These are phyloP conservation scores for Fregetta grallaria DNA, from an alignment of 2,113 vertebrate species.

Conservation along the genomic window DNA sequence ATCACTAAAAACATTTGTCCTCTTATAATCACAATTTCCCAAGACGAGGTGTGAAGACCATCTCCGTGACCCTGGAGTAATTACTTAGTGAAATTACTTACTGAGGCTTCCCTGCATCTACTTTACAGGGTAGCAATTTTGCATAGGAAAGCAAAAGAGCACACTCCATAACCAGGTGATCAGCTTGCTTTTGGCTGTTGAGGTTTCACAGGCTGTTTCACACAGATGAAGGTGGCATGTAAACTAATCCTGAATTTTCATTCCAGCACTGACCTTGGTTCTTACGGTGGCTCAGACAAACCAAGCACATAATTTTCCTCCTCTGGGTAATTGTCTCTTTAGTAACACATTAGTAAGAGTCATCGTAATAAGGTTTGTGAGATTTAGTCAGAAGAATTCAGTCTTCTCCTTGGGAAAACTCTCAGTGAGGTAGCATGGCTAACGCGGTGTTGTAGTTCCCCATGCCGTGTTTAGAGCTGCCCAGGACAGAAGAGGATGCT, in stretches of 20 bases:
- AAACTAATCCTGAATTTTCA: background rate
- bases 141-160: background rate
- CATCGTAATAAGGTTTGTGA: background rate
- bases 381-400: background rate
- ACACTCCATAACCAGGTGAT: background rate
- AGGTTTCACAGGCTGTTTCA: background rate
- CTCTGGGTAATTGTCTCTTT: background rate
- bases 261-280: background rate
- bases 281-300: background rate
- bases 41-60: background rate
- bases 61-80: background rate
- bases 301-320: rapidly evolving
- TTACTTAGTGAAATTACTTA: background rate
- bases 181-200: background rate
- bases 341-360: background rate
- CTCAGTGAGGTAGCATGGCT: background rate
- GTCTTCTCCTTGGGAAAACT: background rate
- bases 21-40: background rate
- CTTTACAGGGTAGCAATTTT: background rate
- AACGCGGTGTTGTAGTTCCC: rapidly evolving
- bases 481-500: background rate
- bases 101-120: background rate
- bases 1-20: background rate
- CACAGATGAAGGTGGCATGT: background rate
- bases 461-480: background rate